These are phyloP conservation scores for Phalera bucephala DNA, from an alignment of 2,888 invertebrate species.

Conservation along the genomic window DNA sequence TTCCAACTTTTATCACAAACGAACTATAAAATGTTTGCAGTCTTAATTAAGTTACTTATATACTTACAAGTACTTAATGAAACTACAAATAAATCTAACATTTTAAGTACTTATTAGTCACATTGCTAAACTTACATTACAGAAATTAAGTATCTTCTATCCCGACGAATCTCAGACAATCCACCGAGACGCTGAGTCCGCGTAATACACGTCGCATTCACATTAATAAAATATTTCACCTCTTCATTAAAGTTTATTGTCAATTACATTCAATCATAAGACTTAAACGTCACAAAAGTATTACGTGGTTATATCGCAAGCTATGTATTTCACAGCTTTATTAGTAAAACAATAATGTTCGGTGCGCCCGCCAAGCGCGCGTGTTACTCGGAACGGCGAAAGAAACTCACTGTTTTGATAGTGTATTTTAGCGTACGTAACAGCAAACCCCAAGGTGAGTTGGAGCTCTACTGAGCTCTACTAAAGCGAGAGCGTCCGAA, in stretches of 20 bases:
- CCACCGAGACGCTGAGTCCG: constrained; percentile 42
- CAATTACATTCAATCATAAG: constrained; percentile 8
- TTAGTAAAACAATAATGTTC: constrained; percentile 26
- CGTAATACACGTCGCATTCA: constrained; percentile 46
- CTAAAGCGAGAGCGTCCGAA: constrained; percentile 41
- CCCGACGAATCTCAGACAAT: constrained; percentile 55
- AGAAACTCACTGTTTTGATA: constrained; percentile 77
- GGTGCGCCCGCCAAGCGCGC: constrained; percentile 35
- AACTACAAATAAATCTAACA: no score
- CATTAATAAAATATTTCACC: constrained; percentile 38
- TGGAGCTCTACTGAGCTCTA: constrained; percentile 55
- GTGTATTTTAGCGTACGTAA: constrained; percentile 75
- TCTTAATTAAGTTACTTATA: no score
- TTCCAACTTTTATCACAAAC: no score
- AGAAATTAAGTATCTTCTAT: constrained; percentile 39
- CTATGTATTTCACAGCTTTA: constrained; percentile 30
- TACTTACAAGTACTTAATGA: no score
- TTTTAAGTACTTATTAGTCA: background rate
- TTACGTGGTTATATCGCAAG: constrained; percentile 15
- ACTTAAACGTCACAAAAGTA: constrained; percentile 38
- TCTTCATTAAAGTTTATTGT: constrained; percentile 11
- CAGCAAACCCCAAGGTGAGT: constrained; percentile 73
- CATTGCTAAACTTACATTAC: constrained; percentile 47
- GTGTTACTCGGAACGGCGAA: constrained; percentile 53
- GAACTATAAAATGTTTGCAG: no score